Evolutionary conservation across 2,888 invertebrate genomes (phyloP), one percentile per base, ranked within the genome.

Genomic region (Pandemis heparana): DNA sequence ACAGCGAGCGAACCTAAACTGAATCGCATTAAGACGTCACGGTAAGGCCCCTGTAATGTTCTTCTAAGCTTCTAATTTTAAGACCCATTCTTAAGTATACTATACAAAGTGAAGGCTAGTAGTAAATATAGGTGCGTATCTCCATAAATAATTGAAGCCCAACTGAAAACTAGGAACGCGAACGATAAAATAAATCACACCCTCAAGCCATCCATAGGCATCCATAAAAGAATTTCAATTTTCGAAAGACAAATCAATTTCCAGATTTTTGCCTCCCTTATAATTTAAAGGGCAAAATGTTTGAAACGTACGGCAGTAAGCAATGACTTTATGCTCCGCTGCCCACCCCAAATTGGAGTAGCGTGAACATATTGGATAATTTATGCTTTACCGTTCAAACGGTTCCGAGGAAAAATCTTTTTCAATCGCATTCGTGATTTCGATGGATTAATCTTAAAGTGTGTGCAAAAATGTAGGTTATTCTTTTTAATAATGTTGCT

Each of bases 351-450:
- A 41, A 60, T 61, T 61, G 12, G 53, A 66, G 41, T 61, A 53
- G 66, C 71, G 60, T 51, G 61, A 53, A 61, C 51, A 51, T 67
- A 66, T 71, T 71, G 66, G 71, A 67, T 71, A 66, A 71, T 71
- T 71, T 61, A 61, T 66, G 61, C 61, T 61, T 61, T 61, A 61
- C 71, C 60, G 59, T 71, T 60, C 51, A 51, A 32, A 51, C 60
- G 12, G 39, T 66, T 66, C 39, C 8, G 23, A 10, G 12, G 32
- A 41, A 43, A 63, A 63, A 43, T 18, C 41, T 56, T 62, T 14
- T 66, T 56, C 23, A 14, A 66, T 66, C 53, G 53, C 41, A 7
- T 53, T 41, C n/a, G 56, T n/a, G 56, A 56, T 43, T 53, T n/a
- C 14, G 41, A 14, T 18, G 43, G 18, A 66, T 56, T 41, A 56